Evolutionary conservation across 2,888 invertebrate genomes (phyloP), one percentile per base, ranked within the genome.

Genomic region (Tetragonula carbonaria): DNA sequence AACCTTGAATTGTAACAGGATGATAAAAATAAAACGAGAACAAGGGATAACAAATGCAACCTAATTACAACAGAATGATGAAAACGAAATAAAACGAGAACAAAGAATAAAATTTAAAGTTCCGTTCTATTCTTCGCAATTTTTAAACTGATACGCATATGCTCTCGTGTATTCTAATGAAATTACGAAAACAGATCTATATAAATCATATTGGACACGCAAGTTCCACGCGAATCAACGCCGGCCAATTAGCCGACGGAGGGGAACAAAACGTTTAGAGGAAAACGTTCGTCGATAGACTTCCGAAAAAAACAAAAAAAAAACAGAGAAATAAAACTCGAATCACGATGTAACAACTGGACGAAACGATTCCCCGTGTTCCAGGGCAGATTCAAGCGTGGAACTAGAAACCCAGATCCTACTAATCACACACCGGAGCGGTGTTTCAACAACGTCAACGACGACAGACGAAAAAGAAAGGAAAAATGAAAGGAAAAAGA

Each of bases 361-460:
- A 59, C 59, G 28, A 50, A 28, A 21, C 33, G 57, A 11, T 2
- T 57, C 57, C 6, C 21, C 6, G 59, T 16, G 45, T 21, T 50
- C 11, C 14, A 45, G 3, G 4, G 45, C 53, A 53, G 55, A 66
- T 45, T 65, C 65, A n/a, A 55, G 23, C 53, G n/a, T n/a, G 51
- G 21, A 45, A 51, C 59, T 75, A 68, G 59, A 33, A 75, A 38
- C 5, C 67, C 16, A 51, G 78, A 59, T 80, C 45, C 50, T 45
- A 63, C 65, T 55, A 74, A 66, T 72, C 38, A 45, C 53, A 51
- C 45, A 16, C 18, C 38, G 38, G 51, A n/a, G 45, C n/a, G 28
- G 21, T 55, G 51, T 59, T 55, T 57, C 74, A 70, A 55, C 55
- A 63, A 23, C 65, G 65, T 74, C 50, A 67, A 80, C 81, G 55